Base-by-base conservation (phyloP, 1,140 invertebrate genomes). In the Anthonomus grandis region DNA sequence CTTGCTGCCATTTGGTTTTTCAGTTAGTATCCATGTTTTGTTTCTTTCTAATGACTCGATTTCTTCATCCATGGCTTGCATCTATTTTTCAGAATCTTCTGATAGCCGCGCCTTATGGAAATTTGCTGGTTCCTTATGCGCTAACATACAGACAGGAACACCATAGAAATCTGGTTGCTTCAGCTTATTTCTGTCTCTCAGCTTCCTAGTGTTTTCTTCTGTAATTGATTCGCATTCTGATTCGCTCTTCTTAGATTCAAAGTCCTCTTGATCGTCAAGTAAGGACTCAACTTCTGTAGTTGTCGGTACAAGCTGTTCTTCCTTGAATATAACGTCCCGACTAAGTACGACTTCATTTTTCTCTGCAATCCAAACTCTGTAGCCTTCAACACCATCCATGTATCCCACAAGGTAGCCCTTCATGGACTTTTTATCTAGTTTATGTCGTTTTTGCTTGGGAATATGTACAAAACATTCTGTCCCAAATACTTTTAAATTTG, bases 1-100 rank as follows among this genome's bases (percentile, higher is more conserved):
- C 63, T 63, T 65, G 27, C 15, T 47, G 68, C 57, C 15, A 57
- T 55, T 53, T 46, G 42, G 48, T 34, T 39, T 42, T 27, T 53
- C 25, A 2, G 27, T 15, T 15, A 24, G 12, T 12, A 12, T 22
- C 49, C 49, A 62, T 13, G 56, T 59, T 18, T 59, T 23, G 23
- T 57, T 61, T 24, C 39, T 27, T 18, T 46, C 27, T 52, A 57
- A 39, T 18, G 48, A 13, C 9, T 50, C 21, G 3, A 57, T 37
- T 52, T 61, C 54, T 46, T 21, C 41, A 1, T 57, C 15, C n/a
- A 61, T 61, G 12, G 54, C 41, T 31, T 57, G 21, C 34, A 38
- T 34, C 57, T 51, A 59, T 27, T 47, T 37, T 31, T 21, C 19
- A 22, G 22, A 22, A 21, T 50, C 4, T 31, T 57, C 36, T 18